Base-by-base conservation (phyloP, 2,113 vertebrate species). In the Phrynosoma blainvillii region DNA sequence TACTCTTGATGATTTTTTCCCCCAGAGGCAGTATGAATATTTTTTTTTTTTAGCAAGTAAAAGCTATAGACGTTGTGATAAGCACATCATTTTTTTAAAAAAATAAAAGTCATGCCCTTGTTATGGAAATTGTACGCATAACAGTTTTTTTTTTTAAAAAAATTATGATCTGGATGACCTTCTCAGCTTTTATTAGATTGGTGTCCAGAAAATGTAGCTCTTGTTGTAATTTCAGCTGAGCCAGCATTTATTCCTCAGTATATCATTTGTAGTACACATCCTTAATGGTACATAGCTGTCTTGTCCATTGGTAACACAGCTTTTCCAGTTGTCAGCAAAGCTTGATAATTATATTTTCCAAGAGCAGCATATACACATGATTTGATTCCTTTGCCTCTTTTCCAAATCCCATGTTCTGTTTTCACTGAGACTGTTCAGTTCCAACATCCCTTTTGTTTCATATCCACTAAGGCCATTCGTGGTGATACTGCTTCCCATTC, bases 401-500 rank as follows among this genome's bases (percentile, higher is more conserved):
- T 36, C 30, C 84, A 84, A 87, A 86, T 84, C 27, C 80, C 30
- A 36, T 73, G 62, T 84, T 87, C 8, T 42, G 70, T 84, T 82
- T 83, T 18, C 54, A 90, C 79, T 74, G 76, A 52, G n/a, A 11
- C 20, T 88, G 62, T 65, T 62, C 91, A 52, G 1, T 83, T 88
- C 66, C 32, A 62, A 56, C 56, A 21, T 81, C 36, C n/a, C 5
- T 62, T 62, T 75, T 89, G 85, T 88, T n/a, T 56, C 25, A 52
- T 59, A 88, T 79, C 73, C 68, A 32, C 97, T 99, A 99, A 98
- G 98, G 98, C 99, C 99, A 99, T 96, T 99, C 99, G 0, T 99
- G 98, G 97, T 99, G 98, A 97, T 98, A 98, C 66, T 98, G 98
- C 90, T 97, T 98, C 80, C 98, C 98, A 11, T 98, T 99, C 96